These are phyloP conservation scores for Paedocypris sp. DNA, from an alignment of 2,113 vertebrate genomes.

Conservation along the genomic window DNA sequence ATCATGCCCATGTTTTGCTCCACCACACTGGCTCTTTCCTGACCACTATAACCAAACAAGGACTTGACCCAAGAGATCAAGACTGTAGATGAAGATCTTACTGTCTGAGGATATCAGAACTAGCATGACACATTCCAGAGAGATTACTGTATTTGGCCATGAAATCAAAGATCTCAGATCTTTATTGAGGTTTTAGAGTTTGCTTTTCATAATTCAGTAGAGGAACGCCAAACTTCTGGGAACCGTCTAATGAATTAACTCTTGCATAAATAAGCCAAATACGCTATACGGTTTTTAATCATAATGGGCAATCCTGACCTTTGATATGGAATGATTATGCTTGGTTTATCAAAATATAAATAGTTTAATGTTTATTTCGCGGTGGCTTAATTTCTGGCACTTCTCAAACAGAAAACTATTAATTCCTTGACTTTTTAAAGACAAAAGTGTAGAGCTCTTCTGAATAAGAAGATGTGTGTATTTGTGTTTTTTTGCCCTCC, in stretches of 20 bases:
- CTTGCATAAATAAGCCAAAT: neutral
- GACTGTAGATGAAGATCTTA: constrained; percentile 7
- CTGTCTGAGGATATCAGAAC: constrained; percentile 8
- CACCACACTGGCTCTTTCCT: constrained; percentile 8
- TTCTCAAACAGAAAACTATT: neutral
- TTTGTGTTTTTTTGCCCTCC: neutral
- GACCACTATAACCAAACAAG: constrained; percentile 7
- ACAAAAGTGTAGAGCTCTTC: too few relatives aligned
- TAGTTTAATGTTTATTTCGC: too few relatives aligned
- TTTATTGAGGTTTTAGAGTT: neutral
- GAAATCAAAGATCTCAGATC: neutral
- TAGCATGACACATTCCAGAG: neutral
- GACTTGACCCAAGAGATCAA: neutral
- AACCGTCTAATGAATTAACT: neutral
- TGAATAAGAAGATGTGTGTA: too few relatives aligned
- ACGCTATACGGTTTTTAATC: neutral
- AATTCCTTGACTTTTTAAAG: too few relatives aligned
- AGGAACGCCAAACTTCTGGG: constrained; percentile 11
- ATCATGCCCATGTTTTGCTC: neutral
- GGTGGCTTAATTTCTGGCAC: too few relatives aligned
- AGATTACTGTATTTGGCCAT: constrained; percentile 25
- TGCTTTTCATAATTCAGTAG: constrained; percentile 16
- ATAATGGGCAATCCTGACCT: too few relatives aligned
- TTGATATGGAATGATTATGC: too few relatives aligned
- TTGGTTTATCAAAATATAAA: too few relatives aligned